These are phyloP conservation scores for Acanthoscelides obtectus DNA, from an alignment of 2,888 invertebrate species.

Conservation along the genomic window DNA sequence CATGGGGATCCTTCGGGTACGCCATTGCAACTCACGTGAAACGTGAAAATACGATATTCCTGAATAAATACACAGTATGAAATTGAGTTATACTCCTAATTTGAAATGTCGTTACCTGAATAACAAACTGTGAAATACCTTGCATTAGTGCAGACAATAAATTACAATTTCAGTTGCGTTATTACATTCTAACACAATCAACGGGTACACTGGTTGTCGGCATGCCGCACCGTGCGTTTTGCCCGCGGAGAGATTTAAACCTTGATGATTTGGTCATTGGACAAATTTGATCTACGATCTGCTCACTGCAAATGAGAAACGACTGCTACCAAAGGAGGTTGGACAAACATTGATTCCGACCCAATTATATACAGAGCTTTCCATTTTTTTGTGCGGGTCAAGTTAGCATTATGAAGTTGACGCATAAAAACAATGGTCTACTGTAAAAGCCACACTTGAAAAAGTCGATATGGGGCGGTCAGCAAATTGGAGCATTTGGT, in stretches of 20 bases:
- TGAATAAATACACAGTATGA: neutral
- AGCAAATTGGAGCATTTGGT: too few relatives aligned
- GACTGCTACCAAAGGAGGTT: neutral
- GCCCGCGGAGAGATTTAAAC: neutral
- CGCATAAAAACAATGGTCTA: too few relatives aligned
- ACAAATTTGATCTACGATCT: neutral
- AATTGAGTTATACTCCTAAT: neutral
- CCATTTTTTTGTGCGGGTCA: too few relatives aligned
- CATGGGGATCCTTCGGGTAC: too few relatives aligned
- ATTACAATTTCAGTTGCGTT: neutral
- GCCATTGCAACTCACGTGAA: neutral
- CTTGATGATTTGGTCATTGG: neutral
- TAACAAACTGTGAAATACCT: neutral
- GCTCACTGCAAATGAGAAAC: neutral
- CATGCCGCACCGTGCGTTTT: neutral
- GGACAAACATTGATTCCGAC: too few relatives aligned
- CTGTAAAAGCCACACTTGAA: too few relatives aligned
- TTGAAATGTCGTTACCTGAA: neutral
- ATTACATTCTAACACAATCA: neutral
- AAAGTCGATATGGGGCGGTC: too few relatives aligned
- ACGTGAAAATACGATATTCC: neutral
- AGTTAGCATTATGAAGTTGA: too few relatives aligned
- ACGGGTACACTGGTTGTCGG: neutral
- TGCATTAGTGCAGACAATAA: neutral
- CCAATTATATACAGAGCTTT: too few relatives aligned